These are phyloP conservation scores for Istiophorus platypterus DNA, from an alignment of 2,113 vertebrate genomes.

Conservation along the genomic window DNA sequence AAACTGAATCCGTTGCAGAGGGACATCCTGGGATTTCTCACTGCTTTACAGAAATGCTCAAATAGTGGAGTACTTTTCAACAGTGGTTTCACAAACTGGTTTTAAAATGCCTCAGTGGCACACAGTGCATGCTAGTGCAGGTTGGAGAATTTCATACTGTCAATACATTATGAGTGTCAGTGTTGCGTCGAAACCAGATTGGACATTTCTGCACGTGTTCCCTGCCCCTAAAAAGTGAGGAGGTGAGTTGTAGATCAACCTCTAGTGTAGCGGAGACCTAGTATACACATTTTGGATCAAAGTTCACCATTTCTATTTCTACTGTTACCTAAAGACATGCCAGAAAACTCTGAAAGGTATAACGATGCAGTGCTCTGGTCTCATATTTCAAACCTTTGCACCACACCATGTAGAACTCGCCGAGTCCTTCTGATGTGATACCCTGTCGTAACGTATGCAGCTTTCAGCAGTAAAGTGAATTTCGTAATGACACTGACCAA, in stretches of 20 bases:
- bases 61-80: background rate
- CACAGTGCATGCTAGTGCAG: conserved; percentile 6
- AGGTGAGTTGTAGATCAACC: background rate
- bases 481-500: background rate
- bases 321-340: background rate
- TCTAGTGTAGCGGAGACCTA: background rate
- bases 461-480: background rate
- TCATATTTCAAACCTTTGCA: background rate
- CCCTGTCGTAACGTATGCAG: background rate
- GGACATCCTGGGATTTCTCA: background rate
- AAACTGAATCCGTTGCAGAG: conserved; percentile 8
- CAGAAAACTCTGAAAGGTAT: conserved; percentile 15
- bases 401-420: background rate
- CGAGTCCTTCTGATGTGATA: background rate
- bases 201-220: background rate
- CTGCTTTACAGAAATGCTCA: background rate
- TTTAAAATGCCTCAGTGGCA: conserved; percentile 1
- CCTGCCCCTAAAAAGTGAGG: background rate
- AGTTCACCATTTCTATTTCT: background rate
- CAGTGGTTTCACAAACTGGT: background rate
- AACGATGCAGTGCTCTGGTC: background rate
- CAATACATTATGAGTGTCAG: background rate
- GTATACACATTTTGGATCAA: background rate
- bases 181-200: background rate
- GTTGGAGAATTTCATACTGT: background rate